Percentiles rank a stretch among this genome's conserved stretches.
These are phyloP conservation scores for Terrapene triunguis DNA, from an alignment of 2,113 vertebrate species.

Conservation along the genomic window DNA sequence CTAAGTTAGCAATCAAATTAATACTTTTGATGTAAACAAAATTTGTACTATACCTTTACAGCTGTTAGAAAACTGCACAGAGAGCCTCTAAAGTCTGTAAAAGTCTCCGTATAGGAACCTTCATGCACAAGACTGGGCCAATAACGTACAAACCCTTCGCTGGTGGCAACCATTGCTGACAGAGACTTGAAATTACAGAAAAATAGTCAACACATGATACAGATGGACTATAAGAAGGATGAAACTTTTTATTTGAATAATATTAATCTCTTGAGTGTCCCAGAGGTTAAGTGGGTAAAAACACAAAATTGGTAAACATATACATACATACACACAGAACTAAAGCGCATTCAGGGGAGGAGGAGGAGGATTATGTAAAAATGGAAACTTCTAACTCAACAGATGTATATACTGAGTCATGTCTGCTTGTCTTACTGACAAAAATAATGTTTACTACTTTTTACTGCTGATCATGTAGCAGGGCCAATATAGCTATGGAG, in stretches of 20 bases:
- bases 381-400: neutral
- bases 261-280: neutral
- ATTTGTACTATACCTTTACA: conserved; percentile 82
- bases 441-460: neutral
- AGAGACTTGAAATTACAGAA: conserved; percentile 76
- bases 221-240: neutral
- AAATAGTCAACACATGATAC: neutral
- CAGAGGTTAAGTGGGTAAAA: neutral
- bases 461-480: neutral
- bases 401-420: fast-evolving
- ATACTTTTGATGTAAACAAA: neutral
- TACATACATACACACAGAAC: neutral
- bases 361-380: neutral
- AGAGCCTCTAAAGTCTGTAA: conserved; percentile 84
- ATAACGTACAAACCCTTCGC: conserved; percentile 88
- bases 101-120: conserved; percentile 85
- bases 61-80: conserved; percentile 89
- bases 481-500: neutral
- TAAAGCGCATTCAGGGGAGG: neutral
- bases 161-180: conserved; percentile 87
- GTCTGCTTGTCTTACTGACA: neutral
- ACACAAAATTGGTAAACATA: neutral
- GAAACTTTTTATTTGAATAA: neutral
- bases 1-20: neutral
- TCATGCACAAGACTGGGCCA: conserved; percentile 92